Percentiles rank a stretch among this genome's conserved stretches.
These are phyloP conservation scores for Toxotes lorentzi DNA, from an alignment of 2,797 vertebrate species.

Conservation along the genomic window DNA sequence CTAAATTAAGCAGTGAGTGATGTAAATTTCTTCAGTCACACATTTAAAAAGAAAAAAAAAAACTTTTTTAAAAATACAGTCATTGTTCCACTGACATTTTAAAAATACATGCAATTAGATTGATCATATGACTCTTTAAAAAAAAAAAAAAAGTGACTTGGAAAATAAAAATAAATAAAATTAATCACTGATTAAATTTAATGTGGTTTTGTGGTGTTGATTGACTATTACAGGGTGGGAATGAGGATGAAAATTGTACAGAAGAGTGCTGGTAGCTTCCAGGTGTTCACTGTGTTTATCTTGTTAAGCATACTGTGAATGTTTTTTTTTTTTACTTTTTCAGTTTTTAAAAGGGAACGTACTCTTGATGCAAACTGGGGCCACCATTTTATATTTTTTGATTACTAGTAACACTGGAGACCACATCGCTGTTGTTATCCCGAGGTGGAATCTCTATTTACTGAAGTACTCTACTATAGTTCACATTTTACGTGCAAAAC, in stretches of 20 bases:
- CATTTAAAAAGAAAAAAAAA: not conserved
- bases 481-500: too few relatives aligned
- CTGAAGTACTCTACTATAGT: not conserved
- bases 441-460: not conserved
- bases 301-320: not conserved
- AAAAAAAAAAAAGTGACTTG: not conserved
- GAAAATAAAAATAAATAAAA: conserved; percentile 27
- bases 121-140: not conserved
- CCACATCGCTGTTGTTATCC: too few relatives aligned
- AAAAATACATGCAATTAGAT: not conserved
- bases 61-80: too few relatives aligned
- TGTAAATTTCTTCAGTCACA: conserved; percentile 3
- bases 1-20: not conserved
- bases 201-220: conserved; percentile 10
- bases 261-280: not conserved
- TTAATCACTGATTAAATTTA: not conserved
- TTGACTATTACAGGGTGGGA: not conserved
- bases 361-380: too few relatives aligned
- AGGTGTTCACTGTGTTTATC: not conserved
- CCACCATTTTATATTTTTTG: not conserved
- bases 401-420: not conserved
- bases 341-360: too few relatives aligned
- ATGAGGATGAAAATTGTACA: not conserved
- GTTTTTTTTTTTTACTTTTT: conserved; percentile 6
- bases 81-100: not conserved